phyloP scores from a whole-genome alignment of 2,797 vertebrate species.

The Pteronotus mesoamericanus region DNA sequence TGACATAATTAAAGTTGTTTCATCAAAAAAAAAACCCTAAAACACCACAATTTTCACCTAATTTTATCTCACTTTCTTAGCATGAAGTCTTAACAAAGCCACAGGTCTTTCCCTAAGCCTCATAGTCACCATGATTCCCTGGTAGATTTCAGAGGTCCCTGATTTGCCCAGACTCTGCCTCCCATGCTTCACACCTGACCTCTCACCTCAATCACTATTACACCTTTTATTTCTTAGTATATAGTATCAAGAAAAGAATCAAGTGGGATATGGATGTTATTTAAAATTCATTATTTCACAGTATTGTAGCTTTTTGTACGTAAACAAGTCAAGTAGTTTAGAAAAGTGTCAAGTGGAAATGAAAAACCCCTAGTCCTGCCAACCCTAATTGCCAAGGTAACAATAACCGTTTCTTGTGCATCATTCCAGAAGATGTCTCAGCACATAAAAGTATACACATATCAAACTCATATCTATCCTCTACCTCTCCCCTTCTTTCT shows the following conservation, averaged over 20 bases:
- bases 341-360: conserved; percentile 28
- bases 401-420: neutral
- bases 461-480: neutral
- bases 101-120: neutral
- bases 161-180: neutral
- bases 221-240: conserved; percentile 19
- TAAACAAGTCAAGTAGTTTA: conserved; percentile 30
- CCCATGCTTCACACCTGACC: neutral
- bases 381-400: neutral
- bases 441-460: neutral
- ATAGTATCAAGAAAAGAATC: conserved; percentile 17
- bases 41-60: conserved; percentile 35
- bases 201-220: neutral
- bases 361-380: neutral
- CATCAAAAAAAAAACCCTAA: conserved; percentile 13
- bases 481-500: neutral
- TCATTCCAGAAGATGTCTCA: conserved; percentile 11
- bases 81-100: conserved; percentile 26
- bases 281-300: conserved; percentile 29
- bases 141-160: neutral
- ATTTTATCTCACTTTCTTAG: conserved; percentile 36
- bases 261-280: neutral
- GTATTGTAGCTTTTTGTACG: neutral
- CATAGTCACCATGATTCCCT: neutral
- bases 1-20: neutral